phyloP scores from a whole-genome alignment of 2,797 vertebrate genomes.

The Staurois parvus region DNA sequence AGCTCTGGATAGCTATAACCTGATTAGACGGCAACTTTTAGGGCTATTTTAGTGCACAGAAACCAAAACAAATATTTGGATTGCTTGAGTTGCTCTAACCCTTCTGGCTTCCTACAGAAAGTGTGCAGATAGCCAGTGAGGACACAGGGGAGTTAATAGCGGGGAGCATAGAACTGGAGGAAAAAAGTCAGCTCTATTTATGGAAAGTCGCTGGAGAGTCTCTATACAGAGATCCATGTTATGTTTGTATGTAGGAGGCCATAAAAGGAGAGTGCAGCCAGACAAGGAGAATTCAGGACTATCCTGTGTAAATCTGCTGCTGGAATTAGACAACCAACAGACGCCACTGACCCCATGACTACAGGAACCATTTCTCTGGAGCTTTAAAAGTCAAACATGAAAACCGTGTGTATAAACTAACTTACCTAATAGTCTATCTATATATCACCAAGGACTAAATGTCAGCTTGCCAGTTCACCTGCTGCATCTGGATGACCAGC shows the following conservation, averaged over 20 bases:
- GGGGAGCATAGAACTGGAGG: conserved; percentile 9
- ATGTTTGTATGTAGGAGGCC: conserved; percentile 43
- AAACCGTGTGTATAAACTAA: no score
- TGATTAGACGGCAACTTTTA: not conserved
- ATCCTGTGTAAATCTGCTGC: conserved; percentile 14
- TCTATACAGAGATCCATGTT: conserved; percentile 27
- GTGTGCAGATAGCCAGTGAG: not conserved
- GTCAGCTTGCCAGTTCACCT: no score
- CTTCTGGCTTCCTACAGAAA: not conserved
- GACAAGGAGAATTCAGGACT: conserved; percentile 7
- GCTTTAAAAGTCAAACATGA: no score
- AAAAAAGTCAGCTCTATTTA: conserved; percentile 51
- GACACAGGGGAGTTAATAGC: conserved; percentile 35
- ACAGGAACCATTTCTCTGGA: not conserved
- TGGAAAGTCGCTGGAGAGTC: conserved; percentile 27
- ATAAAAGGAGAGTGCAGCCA: conserved; percentile 39
- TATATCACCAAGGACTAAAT: no score
- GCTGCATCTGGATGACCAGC: no score
- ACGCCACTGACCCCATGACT: not conserved
- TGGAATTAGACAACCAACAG: conserved; percentile 15
- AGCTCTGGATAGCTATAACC: not conserved
- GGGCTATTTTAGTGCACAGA: conserved; percentile 13
- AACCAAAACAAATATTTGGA: conserved; percentile 13
- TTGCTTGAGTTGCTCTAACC: not conserved
- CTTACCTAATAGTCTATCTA: no score